phyloP scores from a whole-genome alignment of 2,888 invertebrate species.

The Mimumesa dahlbomi region DNA sequence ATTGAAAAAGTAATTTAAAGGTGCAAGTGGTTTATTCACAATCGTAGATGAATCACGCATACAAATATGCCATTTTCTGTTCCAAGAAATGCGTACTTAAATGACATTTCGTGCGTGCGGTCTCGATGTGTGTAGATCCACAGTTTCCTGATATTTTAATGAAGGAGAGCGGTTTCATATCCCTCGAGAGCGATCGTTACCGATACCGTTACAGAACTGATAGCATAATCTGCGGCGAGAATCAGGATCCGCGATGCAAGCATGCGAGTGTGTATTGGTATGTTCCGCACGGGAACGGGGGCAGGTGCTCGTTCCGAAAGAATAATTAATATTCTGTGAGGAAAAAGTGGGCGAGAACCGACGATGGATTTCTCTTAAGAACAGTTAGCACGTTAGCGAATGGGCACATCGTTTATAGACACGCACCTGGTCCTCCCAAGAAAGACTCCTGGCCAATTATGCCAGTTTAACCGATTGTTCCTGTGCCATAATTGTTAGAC shows the following conservation, averaged over 20 bases:
- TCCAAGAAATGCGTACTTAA: no score
- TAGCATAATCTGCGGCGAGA: conserved; percentile 59
- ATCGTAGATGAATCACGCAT: no score
- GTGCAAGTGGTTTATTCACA: no score
- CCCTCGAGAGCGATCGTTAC: conserved; percentile 55
- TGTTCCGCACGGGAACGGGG: conserved; percentile 53
- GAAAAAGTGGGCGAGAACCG: conserved; percentile 60
- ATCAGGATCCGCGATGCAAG: conserved; percentile 56
- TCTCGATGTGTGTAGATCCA: no score
- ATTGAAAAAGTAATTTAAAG: no score
- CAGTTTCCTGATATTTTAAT: no score
- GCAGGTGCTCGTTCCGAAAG: conserved; percentile 70
- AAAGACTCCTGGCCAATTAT: conserved; percentile 50
- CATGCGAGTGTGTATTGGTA: conserved; percentile 38
- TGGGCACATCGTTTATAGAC: conserved; percentile 49
- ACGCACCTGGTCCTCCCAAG: conserved; percentile 57
- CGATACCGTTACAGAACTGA: conserved; percentile 56
- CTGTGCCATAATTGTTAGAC: conserved; percentile 48
- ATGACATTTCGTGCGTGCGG: no score
- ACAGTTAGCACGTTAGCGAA: conserved; percentile 71
- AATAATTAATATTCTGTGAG: conserved; percentile 76
- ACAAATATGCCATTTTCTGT: no score
- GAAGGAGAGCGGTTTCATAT: conserved; percentile 29
- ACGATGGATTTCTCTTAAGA: conserved; percentile 56
- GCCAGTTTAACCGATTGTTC: conserved; percentile 39